Percentiles rank a stretch among this genome's conserved stretches.
Conservation (phyloP, 2,888 invertebrate genomes). For the Acrobasis consociella region DNA sequence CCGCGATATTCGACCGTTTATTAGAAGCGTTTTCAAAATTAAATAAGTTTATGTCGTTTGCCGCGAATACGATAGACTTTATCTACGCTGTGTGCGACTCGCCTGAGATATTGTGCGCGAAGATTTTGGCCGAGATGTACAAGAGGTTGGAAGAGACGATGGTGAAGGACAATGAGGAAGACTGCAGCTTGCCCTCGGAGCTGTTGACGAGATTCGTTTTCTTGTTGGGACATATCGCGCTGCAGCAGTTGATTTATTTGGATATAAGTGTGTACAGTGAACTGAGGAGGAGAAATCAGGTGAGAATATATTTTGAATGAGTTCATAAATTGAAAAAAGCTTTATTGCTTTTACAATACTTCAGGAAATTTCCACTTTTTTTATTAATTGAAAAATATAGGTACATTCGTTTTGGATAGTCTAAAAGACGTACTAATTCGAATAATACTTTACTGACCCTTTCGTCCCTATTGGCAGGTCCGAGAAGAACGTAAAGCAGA, state of each 20-base stretch:
- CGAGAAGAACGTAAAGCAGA: slow-evolving; percentile 74
- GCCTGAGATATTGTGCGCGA: slow-evolving; percentile 78
- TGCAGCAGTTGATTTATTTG: slow-evolving; percentile 90
- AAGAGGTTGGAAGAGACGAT: slow-evolving; percentile 66
- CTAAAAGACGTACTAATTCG: too few relatives aligned
- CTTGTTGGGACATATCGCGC: slow-evolving; percentile 89
- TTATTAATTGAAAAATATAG: too few relatives aligned
- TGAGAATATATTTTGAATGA: slow-evolving; percentile 33
- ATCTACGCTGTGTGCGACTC: slow-evolving; percentile 83
- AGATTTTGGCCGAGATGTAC: slow-evolving; percentile 75
- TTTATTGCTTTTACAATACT: too few relatives aligned
- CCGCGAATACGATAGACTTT: slow-evolving; percentile 77
- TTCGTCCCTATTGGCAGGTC: slow-evolving; percentile 56
- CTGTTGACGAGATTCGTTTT: slow-evolving; percentile 80
- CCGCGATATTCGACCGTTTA: slow-evolving; percentile 59
- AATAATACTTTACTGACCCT: too few relatives aligned
- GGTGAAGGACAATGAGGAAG: slow-evolving; percentile 61
- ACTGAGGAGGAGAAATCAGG: slow-evolving; percentile 81
- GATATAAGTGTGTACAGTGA: slow-evolving; percentile 93
- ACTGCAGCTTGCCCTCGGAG: slow-evolving; percentile 59
- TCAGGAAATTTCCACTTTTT: too few relatives aligned
- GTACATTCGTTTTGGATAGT: too few relatives aligned
- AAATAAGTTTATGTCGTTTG: slow-evolving; percentile 76
- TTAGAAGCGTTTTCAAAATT: slow-evolving; percentile 75
- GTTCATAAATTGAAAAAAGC: background rate